A percentile compares a stretch with the other conserved stretches of the same genome.
These are phyloP conservation scores for Rhadina sibilatrix DNA, from an alignment of 2,113 vertebrate species.

Conservation along the genomic window DNA sequence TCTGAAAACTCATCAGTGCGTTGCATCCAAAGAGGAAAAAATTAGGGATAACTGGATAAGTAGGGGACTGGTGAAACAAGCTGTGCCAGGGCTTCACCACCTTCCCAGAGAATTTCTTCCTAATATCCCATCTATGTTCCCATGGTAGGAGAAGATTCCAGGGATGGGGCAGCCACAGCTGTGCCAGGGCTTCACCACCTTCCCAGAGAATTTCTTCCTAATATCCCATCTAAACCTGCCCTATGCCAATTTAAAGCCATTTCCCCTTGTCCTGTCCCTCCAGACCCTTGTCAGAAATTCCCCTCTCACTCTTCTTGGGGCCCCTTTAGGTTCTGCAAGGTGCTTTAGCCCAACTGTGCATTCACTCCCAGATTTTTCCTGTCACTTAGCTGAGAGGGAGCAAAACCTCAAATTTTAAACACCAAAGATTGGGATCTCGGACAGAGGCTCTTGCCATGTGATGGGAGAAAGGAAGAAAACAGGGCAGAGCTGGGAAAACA, in stretches of 20 bases:
- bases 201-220: background rate
- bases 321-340: background rate
- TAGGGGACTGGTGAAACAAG: too few species aligned
- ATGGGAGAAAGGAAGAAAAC: background rate
- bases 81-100: background rate
- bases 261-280: background rate
- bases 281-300: background rate
- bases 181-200: background rate
- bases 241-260: background rate
- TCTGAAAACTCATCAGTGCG: background rate
- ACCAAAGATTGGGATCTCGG: accelerated
- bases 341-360: background rate
- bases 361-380: background rate
- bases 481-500: background rate
- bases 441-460: background rate
- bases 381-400: too few species aligned
- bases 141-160: background rate
- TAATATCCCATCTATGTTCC: background rate
- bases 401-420: background rate
- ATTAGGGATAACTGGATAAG: accelerated
- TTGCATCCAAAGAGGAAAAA: background rate
- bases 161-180: background rate
- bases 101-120: background rate
- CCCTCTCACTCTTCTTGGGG: background rate
- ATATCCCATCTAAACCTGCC: background rate